phyloP scores from a whole-genome alignment of 2,113 vertebrate genomes.

The Ptyas mucosa region DNA sequence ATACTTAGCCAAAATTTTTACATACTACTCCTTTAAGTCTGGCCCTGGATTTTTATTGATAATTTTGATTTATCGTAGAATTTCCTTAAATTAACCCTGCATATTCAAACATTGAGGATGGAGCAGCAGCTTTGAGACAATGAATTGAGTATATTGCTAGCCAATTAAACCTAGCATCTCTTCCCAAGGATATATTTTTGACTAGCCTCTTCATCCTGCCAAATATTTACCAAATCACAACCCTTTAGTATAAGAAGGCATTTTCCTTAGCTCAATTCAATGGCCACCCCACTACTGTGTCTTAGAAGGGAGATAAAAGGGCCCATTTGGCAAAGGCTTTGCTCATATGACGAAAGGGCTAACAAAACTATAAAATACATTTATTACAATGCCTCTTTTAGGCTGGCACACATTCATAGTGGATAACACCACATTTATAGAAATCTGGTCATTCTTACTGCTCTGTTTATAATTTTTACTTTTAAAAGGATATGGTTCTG shows the following conservation, averaged over 20 bases:
- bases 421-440: neutral
- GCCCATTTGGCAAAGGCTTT: neutral
- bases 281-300: neutral
- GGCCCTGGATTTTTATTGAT: neutral
- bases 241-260: neutral
- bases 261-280: neutral
- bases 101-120: neutral
- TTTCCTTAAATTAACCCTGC: neutral
- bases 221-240: neutral
- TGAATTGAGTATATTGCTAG: neutral
- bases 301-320: neutral
- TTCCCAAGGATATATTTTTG: neutral
- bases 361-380: neutral
- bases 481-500: neutral
- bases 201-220: neutral
- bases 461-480: neutral
- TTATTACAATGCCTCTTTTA: neutral
- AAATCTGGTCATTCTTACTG: neutral
- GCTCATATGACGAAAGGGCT: neutral
- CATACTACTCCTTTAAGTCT: neutral
- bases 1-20: neutral
- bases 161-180: neutral
- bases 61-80: neutral
- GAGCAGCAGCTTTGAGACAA: neutral
- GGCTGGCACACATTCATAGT: neutral